Conservation (phyloP, 2,797 vertebrate genomes). For the Chaenodraco wilsoni region DNA sequence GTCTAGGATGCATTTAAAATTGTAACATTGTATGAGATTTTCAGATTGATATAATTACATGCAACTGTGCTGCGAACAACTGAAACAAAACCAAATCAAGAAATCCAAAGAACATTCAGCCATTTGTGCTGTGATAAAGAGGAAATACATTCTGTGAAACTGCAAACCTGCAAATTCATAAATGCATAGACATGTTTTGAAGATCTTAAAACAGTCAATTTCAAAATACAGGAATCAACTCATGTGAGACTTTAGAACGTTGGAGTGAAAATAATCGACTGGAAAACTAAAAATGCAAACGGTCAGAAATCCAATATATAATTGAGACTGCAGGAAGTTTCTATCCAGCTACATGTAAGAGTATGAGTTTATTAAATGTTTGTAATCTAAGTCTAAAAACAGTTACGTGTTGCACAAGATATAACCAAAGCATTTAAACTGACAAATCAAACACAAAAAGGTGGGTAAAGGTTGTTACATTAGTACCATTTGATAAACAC, state of each 20-base stretch:
- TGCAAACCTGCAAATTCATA: constrained; percentile 38
- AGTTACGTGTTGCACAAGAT: constrained; percentile 7
- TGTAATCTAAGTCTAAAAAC: constrained; percentile 17
- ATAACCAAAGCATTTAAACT: constrained; percentile 35
- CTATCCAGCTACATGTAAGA: constrained; percentile 17
- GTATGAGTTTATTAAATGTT: constrained; percentile 25
- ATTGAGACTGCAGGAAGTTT: constrained; percentile 21
- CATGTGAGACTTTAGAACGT: constrained; percentile 26
- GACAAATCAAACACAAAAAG: constrained; percentile 37
- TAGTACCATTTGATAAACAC: constrained; percentile 49
- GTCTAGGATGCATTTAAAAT: constrained; percentile 30
- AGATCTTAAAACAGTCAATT: constrained; percentile 34
- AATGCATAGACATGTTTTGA: constrained; percentile 69
- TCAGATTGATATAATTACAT: constrained; percentile 35
- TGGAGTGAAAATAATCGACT: constrained; percentile 20
- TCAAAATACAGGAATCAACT: constrained; percentile 18
- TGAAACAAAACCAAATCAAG: constrained; percentile 8
- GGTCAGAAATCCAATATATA: constrained; percentile 19
- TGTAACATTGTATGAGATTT: constrained; percentile 34
- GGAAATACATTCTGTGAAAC: constrained; percentile 69
- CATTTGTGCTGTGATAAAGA: constrained; percentile 45
- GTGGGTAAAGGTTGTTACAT: constrained; percentile 14
- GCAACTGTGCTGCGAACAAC: constrained; percentile 23
- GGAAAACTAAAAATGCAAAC: constrained; percentile 29
- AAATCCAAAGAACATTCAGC: constrained; percentile 60